phyloP scores from a whole-genome alignment of 1,140 invertebrate species.

The Anthonomus grandis region DNA sequence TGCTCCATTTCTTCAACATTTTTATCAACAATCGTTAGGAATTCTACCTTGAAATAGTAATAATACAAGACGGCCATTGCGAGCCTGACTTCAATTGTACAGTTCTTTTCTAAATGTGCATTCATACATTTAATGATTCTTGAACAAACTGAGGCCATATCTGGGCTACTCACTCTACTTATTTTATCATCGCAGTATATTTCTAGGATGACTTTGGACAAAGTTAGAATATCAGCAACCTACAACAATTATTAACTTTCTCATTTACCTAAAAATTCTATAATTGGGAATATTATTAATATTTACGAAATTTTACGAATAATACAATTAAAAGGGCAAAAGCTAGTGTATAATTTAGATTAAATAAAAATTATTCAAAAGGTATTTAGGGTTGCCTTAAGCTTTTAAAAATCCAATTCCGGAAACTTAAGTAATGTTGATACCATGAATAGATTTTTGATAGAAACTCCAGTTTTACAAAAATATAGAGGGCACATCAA shows the following conservation, averaged over 20 bases:
- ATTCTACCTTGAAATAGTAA: background rate
- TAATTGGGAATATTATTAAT: no score
- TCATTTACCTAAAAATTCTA: background rate
- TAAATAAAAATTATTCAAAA: no score
- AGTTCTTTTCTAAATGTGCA: background rate
- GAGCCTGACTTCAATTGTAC: background rate
- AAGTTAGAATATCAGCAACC: background rate
- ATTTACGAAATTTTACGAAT: no score
- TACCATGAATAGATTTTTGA: no score
- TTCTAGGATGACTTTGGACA: background rate
- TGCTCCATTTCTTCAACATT: slow-evolving; percentile 17
- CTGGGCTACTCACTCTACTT: background rate
- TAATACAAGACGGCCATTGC: slow-evolving; percentile 7
- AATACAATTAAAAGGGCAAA: no score
- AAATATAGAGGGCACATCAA: no score
- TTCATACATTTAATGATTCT: background rate
- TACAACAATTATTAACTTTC: slow-evolving; percentile 1
- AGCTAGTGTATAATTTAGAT: no score
- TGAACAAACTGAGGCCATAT: slow-evolving; percentile 1
- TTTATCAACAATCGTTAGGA: slow-evolving; percentile 3
- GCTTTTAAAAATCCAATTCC: no score
- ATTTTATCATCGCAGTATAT: slow-evolving; percentile 3
- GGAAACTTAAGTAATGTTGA: no score
- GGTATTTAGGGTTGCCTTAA: no score
- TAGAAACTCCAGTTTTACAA: no score